These are phyloP conservation scores for Caerostris extrusa DNA, from an alignment of 1,140 invertebrate species.

Conservation along the genomic window DNA sequence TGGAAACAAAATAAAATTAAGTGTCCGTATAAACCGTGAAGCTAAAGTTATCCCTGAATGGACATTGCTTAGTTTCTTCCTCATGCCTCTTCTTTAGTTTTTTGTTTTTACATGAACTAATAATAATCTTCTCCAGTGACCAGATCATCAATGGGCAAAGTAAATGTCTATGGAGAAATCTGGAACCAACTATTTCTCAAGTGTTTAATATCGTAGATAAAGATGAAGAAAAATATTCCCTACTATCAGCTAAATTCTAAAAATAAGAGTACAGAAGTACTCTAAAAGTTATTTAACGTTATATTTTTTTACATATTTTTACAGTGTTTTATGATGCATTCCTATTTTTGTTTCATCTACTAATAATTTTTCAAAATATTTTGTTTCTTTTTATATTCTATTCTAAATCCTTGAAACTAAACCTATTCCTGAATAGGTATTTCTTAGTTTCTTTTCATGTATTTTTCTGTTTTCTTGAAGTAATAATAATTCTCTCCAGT, in stretches of 20 bases:
- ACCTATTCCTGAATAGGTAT: not conserved
- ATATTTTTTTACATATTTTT: too few species aligned
- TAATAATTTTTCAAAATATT: too few species aligned
- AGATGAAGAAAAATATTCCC: too few species aligned
- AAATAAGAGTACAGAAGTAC: too few species aligned
- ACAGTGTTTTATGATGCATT: too few species aligned
- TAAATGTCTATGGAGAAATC: not conserved
- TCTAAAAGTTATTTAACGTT: too few species aligned
- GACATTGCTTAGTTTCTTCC: not conserved
- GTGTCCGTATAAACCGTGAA: constrained; percentile 49
- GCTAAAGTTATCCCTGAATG: too few species aligned
- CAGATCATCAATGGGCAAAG: not conserved
- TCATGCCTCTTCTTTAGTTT: not conserved
- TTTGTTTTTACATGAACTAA: not conserved
- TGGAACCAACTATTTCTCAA: not conserved
- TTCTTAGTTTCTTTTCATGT: not conserved
- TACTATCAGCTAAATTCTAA: too few species aligned
- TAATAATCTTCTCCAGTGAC: constrained; percentile 1
- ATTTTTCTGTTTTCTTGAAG: not conserved
- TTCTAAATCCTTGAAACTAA: constrained; percentile 51
- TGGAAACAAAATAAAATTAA: constrained; percentile 37
- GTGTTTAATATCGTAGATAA: too few species aligned
- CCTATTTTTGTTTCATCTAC: too few species aligned
- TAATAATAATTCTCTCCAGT: constrained; percentile 1
- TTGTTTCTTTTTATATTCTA: too few species aligned